Evolutionary conservation across 1,140 invertebrate genomes (phyloP), one percentile per base, ranked within the genome.

Genomic region (Branchinecta lindahli): DNA sequence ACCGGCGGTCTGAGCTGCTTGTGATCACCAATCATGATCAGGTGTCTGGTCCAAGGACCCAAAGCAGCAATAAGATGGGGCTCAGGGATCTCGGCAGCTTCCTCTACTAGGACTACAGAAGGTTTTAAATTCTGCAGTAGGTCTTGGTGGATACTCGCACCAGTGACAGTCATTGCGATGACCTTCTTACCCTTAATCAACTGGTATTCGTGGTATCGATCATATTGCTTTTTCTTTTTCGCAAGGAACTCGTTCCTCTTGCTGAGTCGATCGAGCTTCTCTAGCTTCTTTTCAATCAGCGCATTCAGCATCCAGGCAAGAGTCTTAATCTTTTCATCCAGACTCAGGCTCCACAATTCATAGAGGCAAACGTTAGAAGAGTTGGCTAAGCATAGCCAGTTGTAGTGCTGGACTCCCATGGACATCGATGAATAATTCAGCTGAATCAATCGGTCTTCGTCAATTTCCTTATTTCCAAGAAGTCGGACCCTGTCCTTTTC

Each of bases 31-130:
- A 85, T 82, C 8, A 82, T 73, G 46, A 70, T 70, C n/a, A 70
- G 45, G 71, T 84, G 83, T 72, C 84, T 71, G 70, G 79, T 80
- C 44, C 73, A 73, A 18, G 75, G 70, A 68, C 77, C 79, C 44
- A 84, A 70, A 18, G 77, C 70, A 6, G 81, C 72, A n/a, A 82
- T 70, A 8, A 81, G 74, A 61, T 80, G 80, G 7, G 77, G 70
- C 73, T 82, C 81, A 20, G 83, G 73, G 9, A 83, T 77, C 73
- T 83, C 81, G 21, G 82, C 81, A 9, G 82, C 82, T 74, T 82
- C 81, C 73, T 82, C 81, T 6, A 83, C 77, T 46, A 82, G 52
- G 33, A 72, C 69, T 66, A 83, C 78, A 46, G 75, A 44, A 46
- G 80, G 79, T 68, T 75, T 70, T n/a, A 83, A 68, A 10, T 73